Evolutionary conservation across 2,113 vertebrate species (phyloP).

Genomic region (Anolis carolinensis): DNA sequence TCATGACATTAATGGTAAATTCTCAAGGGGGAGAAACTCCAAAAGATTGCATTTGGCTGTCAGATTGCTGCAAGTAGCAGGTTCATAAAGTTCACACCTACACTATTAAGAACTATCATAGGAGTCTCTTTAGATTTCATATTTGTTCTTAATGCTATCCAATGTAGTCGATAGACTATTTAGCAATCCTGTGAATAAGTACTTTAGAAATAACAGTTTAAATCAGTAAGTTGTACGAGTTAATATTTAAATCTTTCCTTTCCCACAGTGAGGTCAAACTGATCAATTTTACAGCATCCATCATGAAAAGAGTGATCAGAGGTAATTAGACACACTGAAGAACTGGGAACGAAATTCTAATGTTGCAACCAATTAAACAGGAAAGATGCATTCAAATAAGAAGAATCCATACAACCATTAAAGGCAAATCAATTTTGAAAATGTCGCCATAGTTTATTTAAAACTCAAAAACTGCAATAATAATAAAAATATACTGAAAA

Average conservation of each 20-base stretch:
- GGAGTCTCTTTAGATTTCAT: background rate
- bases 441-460: conserved; percentile 58
- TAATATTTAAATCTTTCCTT: conserved; percentile 32
- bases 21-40: background rate
- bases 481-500: conserved; percentile 42
- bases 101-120: fast-evolving
- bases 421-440: conserved; percentile 60
- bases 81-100: background rate
- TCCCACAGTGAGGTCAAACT: conserved; percentile 43
- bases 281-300: conserved; percentile 48
- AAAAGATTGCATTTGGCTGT: background rate
- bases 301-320: conserved; percentile 36
- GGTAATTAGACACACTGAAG: conserved; percentile 40
- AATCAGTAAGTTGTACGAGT: conserved; percentile 15
- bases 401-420: conserved; percentile 40
- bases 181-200: conserved; percentile 4
- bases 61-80: background rate
- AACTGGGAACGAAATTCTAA: conserved; percentile 39
- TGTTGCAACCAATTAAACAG: conserved; percentile 20
- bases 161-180: background rate
- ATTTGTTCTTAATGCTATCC: background rate
- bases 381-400: background rate
- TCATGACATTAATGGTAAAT: background rate
- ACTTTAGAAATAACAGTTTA: conserved; percentile 17
- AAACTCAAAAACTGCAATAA: conserved; percentile 40